A percentile compares a stretch with the other conserved stretches of the same genome.
Evolutionary conservation across 1,140 invertebrate genomes (phyloP).

Genomic region (Whitmania pigra): DNA sequence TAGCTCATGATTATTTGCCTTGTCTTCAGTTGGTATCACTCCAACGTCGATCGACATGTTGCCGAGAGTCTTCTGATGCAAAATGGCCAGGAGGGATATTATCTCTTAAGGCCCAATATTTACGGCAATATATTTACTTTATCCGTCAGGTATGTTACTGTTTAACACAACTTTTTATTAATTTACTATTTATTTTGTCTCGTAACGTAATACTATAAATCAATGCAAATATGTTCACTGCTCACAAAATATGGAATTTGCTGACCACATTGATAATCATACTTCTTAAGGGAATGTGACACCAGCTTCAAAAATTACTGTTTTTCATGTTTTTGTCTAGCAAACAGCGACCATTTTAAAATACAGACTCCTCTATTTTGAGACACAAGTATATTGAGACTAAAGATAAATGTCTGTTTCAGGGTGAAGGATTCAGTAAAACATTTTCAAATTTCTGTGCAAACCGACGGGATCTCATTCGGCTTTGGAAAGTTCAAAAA

Average conservation of each 20-base stretch:
- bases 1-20: too few species aligned
- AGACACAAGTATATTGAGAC: not conserved
- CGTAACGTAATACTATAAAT: too few species aligned
- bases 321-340: not conserved
- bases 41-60: constrained; percentile 32
- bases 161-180: too few species aligned
- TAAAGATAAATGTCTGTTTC: not conserved
- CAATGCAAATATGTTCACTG: too few species aligned
- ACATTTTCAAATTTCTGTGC: constrained; percentile 29
- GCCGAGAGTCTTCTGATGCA: constrained; percentile 38
- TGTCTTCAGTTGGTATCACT: constrained; percentile 32
- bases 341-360: not conserved
- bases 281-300: not conserved
- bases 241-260: not conserved
- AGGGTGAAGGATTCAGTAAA: constrained; percentile 36
- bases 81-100: constrained; percentile 36
- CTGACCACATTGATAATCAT: not conserved
- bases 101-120: constrained; percentile 33
- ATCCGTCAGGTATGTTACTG: constrained; percentile 31
- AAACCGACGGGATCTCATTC: constrained; percentile 30
- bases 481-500: constrained; percentile 33
- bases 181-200: too few species aligned
- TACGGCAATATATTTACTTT: constrained; percentile 33
- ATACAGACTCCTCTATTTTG: too few species aligned
- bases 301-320: too few species aligned